A percentile compares a stretch with the other conserved stretches of the same genome.
These are phyloP conservation scores for Venturia canescens DNA, from an alignment of 1,140 invertebrate genomes.

Conservation along the genomic window DNA sequence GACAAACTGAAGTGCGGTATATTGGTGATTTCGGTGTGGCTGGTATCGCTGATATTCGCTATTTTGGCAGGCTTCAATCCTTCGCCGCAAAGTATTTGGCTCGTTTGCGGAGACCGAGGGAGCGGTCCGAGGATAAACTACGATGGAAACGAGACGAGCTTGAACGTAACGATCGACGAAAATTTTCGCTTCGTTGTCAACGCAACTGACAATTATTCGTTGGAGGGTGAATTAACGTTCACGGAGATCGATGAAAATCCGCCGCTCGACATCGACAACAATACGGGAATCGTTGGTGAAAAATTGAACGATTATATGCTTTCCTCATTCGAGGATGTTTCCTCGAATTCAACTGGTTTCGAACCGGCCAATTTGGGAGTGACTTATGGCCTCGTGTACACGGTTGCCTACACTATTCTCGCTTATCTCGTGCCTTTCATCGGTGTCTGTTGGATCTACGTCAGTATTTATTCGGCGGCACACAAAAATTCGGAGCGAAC, in stretches of 20 bases:
- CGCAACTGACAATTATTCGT: constrained; percentile 23
- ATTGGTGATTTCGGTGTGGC: constrained; percentile 84
- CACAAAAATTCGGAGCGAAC: constrained; percentile 84
- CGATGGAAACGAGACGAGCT: constrained; percentile 26
- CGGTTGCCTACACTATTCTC: constrained; percentile 77
- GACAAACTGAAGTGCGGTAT: constrained; percentile 84
- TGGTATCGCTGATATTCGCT: constrained; percentile 79
- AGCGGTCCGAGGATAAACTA: constrained; percentile 28
- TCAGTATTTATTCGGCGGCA: constrained; percentile 84
- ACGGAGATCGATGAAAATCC: constrained; percentile 34
- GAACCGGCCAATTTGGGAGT: background rate
- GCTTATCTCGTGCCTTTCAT: constrained; percentile 83
- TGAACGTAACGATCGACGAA: background rate
- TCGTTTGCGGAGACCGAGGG: constrained; percentile 70
- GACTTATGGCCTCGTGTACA: constrained; percentile 71
- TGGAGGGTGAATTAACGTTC: constrained; percentile 35
- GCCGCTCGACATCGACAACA: background rate
- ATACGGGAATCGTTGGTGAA: background rate
- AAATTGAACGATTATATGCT: background rate
- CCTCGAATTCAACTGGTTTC: background rate
- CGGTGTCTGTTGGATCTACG: constrained; percentile 84
- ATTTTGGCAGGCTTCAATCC: constrained; percentile 76
- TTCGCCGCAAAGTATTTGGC: constrained; percentile 77
- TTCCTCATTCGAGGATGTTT: background rate
- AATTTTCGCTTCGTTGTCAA: constrained; percentile 42